These are phyloP conservation scores for Syncerus caffer DNA, from an alignment of 2,797 vertebrate species.

Conservation along the genomic window DNA sequence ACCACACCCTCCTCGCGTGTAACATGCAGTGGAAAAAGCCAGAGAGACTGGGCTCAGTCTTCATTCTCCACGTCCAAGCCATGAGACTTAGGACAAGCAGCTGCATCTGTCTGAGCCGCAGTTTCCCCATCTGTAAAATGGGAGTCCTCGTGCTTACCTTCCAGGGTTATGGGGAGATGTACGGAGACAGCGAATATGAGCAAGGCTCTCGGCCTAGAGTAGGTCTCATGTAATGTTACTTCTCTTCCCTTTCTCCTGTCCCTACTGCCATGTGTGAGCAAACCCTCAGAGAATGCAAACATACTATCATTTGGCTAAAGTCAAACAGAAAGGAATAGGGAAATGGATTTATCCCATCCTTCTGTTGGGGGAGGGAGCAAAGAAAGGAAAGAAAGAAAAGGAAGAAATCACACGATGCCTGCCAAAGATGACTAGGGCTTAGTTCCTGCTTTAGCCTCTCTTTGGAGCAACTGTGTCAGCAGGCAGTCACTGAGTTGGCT, in stretches of 20 bases:
- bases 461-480: background rate
- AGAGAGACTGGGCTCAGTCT: background rate
- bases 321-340: conserved; percentile 8
- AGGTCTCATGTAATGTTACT: background rate
- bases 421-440: background rate
- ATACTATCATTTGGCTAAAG: background rate
- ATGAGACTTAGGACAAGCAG: background rate
- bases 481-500: conserved; percentile 12
- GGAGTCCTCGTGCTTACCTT: background rate
- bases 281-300: conserved; percentile 1
- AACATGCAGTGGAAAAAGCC: background rate
- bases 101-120: background rate
- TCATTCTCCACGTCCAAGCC: background rate
- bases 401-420: background rate
- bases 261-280: background rate
- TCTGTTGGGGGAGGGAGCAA: background rate
- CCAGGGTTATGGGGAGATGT: background rate
- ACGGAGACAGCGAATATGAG: too few species aligned
- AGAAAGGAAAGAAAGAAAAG: too few species aligned
- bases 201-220: background rate
- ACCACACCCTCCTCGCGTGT: background rate
- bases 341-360: background rate
- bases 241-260: background rate
- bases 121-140: conserved; percentile 10
- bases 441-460: background rate